A percentile compares a stretch with the other conserved stretches of the same genome.
These are phyloP conservation scores for Tetropium fuscum DNA, from an alignment of 2,888 invertebrate genomes.

Conservation along the genomic window DNA sequence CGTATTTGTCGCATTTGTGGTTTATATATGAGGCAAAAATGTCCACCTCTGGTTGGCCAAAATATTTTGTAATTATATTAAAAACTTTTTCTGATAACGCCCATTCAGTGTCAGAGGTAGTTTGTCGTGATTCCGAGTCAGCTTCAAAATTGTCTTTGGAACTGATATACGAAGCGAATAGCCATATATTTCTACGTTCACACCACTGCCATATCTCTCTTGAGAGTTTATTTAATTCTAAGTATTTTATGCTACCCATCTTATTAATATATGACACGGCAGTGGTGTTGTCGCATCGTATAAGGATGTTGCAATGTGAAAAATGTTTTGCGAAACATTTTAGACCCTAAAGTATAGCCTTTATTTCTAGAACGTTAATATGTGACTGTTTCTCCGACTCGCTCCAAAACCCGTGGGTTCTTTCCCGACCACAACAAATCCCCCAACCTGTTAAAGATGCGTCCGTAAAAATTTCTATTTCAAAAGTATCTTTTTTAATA, in stretches of 20 bases:
- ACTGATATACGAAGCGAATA: conserved; percentile 41
- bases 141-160: conserved; percentile 40
- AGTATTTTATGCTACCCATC: conserved; percentile 43
- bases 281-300: conserved; percentile 45
- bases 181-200: conserved; percentile 41
- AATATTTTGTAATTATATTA: conserved; percentile 5
- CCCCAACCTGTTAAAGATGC: conserved; percentile 47
- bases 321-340: conserved; percentile 43
- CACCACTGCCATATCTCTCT: conserved; percentile 47
- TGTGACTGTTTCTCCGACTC: conserved; percentile 36
- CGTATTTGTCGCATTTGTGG: neutral
- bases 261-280: conserved; percentile 43
- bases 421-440: conserved; percentile 32
- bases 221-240: conserved; percentile 39
- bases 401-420: conserved; percentile 45
- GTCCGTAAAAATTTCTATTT: conserved; percentile 46
- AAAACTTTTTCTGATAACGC: conserved; percentile 24
- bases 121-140: conserved; percentile 31
- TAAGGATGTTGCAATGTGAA: conserved; percentile 35
- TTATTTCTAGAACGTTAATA: conserved; percentile 48
- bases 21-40: conserved; percentile 24
- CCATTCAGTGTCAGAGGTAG: conserved; percentile 37
- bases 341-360: conserved; percentile 44
- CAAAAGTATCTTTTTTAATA: conserved; percentile 32
- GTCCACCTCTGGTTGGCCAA: conserved; percentile 26